phyloP scores from a whole-genome alignment of 2,888 invertebrate species.

The Koerneria pararmatus region DNA sequence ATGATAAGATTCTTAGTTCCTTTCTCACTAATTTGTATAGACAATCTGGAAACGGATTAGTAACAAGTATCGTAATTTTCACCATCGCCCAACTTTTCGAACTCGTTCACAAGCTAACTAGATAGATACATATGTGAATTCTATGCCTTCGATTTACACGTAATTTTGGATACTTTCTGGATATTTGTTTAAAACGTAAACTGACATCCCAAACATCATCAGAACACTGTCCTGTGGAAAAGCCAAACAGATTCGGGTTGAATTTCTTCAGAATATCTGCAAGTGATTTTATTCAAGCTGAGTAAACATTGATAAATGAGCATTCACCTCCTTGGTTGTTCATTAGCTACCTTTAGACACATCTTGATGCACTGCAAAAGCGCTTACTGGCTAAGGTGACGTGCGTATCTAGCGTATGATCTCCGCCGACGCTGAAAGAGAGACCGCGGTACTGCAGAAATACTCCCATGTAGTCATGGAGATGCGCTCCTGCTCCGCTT shows the following conservation, averaged over 20 bases:
- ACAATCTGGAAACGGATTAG: too few relatives aligned
- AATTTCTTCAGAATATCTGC: slow-evolving; percentile 71
- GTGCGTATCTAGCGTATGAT: slow-evolving; percentile 37
- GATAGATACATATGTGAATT: too few relatives aligned
- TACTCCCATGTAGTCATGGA: slow-evolving; percentile 40
- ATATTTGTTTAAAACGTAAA: neutral
- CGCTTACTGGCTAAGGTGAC: slow-evolving; percentile 42
- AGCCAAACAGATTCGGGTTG: slow-evolving; percentile 69
- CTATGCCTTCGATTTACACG: too few relatives aligned
- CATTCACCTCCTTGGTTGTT: too few relatives aligned
- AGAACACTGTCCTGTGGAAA: slow-evolving; percentile 40
- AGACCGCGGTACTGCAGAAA: slow-evolving; percentile 47
- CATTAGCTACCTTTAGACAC: too few relatives aligned
- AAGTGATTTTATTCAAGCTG: slow-evolving; percentile 6
- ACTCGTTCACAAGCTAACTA: too few relatives aligned
- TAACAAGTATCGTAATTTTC: too few relatives aligned
- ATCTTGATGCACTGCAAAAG: too few relatives aligned
- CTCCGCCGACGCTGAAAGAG: slow-evolving; percentile 46
- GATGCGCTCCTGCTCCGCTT: slow-evolving; percentile 45
- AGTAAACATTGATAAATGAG: too few relatives aligned
- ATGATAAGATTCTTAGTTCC: too few relatives aligned
- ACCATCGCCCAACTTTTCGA: neutral
- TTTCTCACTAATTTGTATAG: too few relatives aligned
- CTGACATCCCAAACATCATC: slow-evolving; percentile 45
- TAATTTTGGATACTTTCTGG: neutral